These are phyloP conservation scores for Mimumesa dahlbomi DNA, from an alignment of 2,888 invertebrate genomes.

Conservation along the genomic window DNA sequence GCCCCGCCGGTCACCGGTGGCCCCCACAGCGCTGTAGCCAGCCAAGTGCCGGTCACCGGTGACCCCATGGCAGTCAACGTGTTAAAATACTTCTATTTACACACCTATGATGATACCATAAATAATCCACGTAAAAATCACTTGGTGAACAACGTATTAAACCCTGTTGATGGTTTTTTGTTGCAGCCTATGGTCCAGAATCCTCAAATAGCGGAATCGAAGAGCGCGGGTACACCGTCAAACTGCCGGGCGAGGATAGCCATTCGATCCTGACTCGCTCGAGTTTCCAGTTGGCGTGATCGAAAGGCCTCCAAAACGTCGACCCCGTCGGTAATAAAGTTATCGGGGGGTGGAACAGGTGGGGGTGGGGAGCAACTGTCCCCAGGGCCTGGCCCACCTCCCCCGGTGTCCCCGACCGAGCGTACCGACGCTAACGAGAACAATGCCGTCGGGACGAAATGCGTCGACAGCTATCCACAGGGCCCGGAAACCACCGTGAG, in stretches of 20 bases:
- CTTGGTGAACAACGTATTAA: not conserved
- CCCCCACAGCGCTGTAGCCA: too few relatives aligned
- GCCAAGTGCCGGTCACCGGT: too few relatives aligned
- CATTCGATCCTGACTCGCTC: slow-evolving; percentile 46
- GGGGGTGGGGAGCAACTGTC: slow-evolving; percentile 73
- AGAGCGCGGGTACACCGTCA: slow-evolving; percentile 39
- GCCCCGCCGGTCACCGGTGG: too few relatives aligned
- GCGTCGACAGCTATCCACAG: slow-evolving; percentile 34
- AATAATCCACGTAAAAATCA: not conserved
- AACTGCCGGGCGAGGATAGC: slow-evolving; percentile 48
- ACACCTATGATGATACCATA: too few relatives aligned
- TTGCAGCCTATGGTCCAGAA: slow-evolving; percentile 73
- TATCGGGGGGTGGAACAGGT: slow-evolving; percentile 78
- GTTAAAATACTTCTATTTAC: too few relatives aligned
- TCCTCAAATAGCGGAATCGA: slow-evolving; percentile 75
- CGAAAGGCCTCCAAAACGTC: slow-evolving; percentile 79
- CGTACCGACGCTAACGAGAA: slow-evolving; percentile 40
- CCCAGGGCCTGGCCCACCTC: slow-evolving; percentile 71
- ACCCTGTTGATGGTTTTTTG: slow-evolving; percentile 13
- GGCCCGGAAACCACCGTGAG: slow-evolving; percentile 73
- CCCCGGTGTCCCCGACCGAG: slow-evolving; percentile 62
- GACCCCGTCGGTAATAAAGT: slow-evolving; percentile 80
- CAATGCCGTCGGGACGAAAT: slow-evolving; percentile 39
- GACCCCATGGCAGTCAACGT: too few relatives aligned
- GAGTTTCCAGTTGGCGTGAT: slow-evolving; percentile 61